These are phyloP conservation scores for Pavo muticus DNA, from an alignment of 2,113 vertebrate genomes.

Conservation along the genomic window DNA sequence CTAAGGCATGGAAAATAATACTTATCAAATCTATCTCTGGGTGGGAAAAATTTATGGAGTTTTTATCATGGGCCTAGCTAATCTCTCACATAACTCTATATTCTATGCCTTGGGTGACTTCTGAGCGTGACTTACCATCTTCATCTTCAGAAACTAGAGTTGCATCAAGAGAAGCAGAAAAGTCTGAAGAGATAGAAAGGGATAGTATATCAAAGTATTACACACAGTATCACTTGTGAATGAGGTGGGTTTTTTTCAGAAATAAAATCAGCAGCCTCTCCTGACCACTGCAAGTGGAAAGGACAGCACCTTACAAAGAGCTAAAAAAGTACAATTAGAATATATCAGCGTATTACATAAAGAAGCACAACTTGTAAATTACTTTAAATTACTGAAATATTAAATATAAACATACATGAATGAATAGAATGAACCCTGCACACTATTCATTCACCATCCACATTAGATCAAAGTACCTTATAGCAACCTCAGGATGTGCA, in stretches of 20 bases:
- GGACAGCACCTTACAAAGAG: neutral
- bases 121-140: neutral
- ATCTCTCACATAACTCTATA: neutral
- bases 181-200: neutral
- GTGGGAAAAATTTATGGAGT: conserved; percentile 12
- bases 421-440: neutral
- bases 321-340: neutral
- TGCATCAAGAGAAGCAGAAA: neutral
- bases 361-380: neutral
- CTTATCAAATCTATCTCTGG: neutral
- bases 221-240: neutral
- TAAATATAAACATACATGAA: neutral
- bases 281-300: neutral
- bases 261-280: neutral
- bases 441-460: neutral
- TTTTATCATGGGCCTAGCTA: neutral
- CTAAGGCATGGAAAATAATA: conserved; percentile 41
- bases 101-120: neutral
- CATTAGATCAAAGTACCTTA: neutral
- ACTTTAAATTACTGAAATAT: neutral
- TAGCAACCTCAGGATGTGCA: neutral
- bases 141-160: neutral
- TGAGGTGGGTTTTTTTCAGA: accelerated
- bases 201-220: neutral
- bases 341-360: neutral